Evolutionary conservation across 2,113 vertebrate genomes (phyloP).

Genomic region (Heterocephalus glaber): DNA sequence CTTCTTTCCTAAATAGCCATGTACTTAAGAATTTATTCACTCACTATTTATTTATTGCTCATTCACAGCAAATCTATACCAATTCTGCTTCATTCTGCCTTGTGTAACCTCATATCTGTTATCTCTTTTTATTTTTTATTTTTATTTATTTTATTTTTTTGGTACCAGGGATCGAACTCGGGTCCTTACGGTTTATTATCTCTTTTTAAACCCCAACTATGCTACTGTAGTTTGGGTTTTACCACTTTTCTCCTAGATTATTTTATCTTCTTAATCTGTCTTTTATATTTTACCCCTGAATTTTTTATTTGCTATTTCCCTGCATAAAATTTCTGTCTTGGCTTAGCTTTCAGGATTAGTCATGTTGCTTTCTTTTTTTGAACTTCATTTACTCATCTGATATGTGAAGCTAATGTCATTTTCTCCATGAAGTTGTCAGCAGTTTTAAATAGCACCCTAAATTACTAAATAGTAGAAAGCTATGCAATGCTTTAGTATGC

Average conservation of each 20-base stretch:
- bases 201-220: neutral
- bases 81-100: neutral
- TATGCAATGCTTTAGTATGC: neutral
- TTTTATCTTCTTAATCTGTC: neutral
- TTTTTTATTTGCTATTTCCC: neutral
- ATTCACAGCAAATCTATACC: neutral
- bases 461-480: neutral
- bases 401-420: neutral
- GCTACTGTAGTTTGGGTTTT: neutral
- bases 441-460: neutral
- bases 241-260: conserved; percentile 33
- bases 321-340: neutral
- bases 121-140: neutral
- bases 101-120: neutral
- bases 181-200: too few relatives aligned
- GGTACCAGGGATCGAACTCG: too few relatives aligned
- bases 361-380: neutral
- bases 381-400: conserved; percentile 4
- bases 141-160: too few relatives aligned
- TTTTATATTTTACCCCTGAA: neutral
- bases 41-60: neutral
- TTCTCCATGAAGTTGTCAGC: neutral
- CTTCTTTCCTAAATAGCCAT: neutral
- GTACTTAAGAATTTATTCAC: neutral
- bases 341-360: neutral